phyloP scores from a whole-genome alignment of 2,797 vertebrate genomes.

The Emydoidea blandingii region DNA sequence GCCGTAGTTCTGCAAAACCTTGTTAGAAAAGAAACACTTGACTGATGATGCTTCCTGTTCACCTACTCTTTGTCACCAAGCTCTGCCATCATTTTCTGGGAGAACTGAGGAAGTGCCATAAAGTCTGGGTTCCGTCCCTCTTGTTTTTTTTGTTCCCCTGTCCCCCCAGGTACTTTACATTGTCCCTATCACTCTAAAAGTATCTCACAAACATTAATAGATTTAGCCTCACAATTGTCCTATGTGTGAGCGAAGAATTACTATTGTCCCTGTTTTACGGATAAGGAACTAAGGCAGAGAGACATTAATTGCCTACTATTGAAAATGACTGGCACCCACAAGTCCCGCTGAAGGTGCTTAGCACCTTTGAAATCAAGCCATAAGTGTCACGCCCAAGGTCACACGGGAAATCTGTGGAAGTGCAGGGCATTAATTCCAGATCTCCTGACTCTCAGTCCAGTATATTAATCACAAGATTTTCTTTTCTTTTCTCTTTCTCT shows the following conservation, averaged over 20 bases:
- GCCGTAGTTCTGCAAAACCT: too few species aligned
- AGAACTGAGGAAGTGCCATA: background rate
- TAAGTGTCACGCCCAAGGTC: background rate
- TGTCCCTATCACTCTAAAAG: background rate
- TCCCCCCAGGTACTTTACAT: background rate
- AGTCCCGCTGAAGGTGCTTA: slow-evolving; percentile 5
- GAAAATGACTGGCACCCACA: slow-evolving; percentile 24
- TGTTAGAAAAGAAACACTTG: background rate
- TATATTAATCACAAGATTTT: slow-evolving; percentile 27
- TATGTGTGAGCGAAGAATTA: background rate
- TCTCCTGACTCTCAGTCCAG: background rate
- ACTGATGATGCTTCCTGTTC: background rate
- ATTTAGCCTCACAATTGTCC: background rate
- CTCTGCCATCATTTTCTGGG: background rate
- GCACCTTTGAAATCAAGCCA: slow-evolving; percentile 59
- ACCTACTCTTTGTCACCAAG: background rate
- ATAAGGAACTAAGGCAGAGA: slow-evolving; percentile 15
- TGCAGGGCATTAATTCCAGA: background rate
- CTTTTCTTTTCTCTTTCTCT: background rate
- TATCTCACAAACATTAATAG: background rate
- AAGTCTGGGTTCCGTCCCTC: background rate
- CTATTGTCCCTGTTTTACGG: background rate
- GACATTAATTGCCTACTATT: slow-evolving; percentile 11
- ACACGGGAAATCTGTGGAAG: slow-evolving; percentile 29
- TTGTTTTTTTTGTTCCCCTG: background rate